phyloP scores from a whole-genome alignment of 1,140 invertebrate species.

The Pomacea maculata region DNA sequence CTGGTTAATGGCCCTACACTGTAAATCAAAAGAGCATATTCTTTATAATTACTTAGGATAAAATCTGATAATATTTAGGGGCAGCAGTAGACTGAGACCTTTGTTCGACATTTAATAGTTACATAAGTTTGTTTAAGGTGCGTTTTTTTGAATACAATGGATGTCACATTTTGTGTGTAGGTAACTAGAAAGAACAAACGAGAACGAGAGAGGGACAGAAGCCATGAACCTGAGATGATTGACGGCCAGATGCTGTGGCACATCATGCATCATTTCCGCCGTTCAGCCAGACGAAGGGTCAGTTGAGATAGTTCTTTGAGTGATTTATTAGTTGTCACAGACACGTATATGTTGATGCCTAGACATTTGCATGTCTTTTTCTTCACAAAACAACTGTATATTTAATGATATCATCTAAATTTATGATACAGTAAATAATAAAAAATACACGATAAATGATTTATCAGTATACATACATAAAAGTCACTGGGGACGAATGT shows the following conservation, averaged over 20 bases:
- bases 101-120: background rate
- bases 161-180: constrained; percentile 35
- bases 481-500: too few relatives aligned
- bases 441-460: too few relatives aligned
- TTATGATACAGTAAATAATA: too few relatives aligned
- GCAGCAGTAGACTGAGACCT: too few relatives aligned
- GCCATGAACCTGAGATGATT: constrained; percentile 65
- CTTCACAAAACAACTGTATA: too few relatives aligned
- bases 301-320: background rate
- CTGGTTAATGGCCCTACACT: too few relatives aligned
- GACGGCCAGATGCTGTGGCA: constrained; percentile 72
- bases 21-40: background rate
- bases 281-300: constrained; percentile 51
- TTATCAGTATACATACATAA: too few relatives aligned
- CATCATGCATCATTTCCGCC: constrained; percentile 68
- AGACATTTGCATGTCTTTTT: too few relatives aligned
- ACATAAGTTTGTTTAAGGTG: background rate
- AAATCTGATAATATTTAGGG: background rate
- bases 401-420: too few relatives aligned
- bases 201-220: constrained; percentile 66
- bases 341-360: too few relatives aligned
- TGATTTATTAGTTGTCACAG: too few relatives aligned
- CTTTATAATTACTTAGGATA: background rate
- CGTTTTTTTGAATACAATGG: constrained; percentile 5
- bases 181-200: constrained; percentile 67